These are phyloP conservation scores for Lepidocyrtinus sp. DNA, from an alignment of 2,888 invertebrate genomes.

Conservation along the genomic window DNA sequence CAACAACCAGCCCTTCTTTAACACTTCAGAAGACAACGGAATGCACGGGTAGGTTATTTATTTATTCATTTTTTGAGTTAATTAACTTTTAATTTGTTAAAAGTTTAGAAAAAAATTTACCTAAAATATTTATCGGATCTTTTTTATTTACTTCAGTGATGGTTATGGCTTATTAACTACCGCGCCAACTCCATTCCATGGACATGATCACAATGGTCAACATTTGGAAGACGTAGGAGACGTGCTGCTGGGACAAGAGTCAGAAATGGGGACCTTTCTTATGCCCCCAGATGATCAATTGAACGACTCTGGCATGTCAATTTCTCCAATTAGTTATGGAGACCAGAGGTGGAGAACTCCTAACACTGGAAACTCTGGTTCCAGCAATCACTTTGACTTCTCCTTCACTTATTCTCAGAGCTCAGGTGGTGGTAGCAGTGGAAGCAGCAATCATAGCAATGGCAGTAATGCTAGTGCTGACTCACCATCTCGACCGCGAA, in stretches of 20 bases:
- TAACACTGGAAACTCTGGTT: conserved; percentile 11
- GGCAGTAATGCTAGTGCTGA: conserved; percentile 43
- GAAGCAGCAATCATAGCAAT: conserved; percentile 30
- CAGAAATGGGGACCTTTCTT: neutral
- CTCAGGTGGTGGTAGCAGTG: neutral
- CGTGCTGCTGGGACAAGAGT: neutral
- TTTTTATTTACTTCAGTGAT: conserved; percentile 24
- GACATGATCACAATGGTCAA: conserved; percentile 19
- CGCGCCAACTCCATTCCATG: conserved; percentile 35
- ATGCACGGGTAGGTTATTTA: neutral
- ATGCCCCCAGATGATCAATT: conserved; percentile 8
- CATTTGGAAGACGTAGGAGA: conserved; percentile 1
- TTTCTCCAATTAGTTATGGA: conserved; percentile 10
- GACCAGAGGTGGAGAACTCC: conserved; percentile 39
- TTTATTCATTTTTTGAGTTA: neutral
- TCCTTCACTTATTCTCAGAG: too few relatives aligned
- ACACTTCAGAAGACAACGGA: conserved; percentile 36
- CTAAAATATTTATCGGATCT: too few relatives aligned
- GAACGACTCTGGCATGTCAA: conserved; percentile 37
- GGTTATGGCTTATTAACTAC: conserved; percentile 44
- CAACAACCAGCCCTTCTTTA: conserved; percentile 20
- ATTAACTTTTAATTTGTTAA: too few relatives aligned
- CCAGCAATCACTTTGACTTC: conserved; percentile 37
- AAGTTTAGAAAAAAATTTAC: too few relatives aligned
- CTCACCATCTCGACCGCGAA: conserved; percentile 33